Evolutionary conservation across 1,140 invertebrate genomes (phyloP).

Genomic region (Cyclina sinensis): DNA sequence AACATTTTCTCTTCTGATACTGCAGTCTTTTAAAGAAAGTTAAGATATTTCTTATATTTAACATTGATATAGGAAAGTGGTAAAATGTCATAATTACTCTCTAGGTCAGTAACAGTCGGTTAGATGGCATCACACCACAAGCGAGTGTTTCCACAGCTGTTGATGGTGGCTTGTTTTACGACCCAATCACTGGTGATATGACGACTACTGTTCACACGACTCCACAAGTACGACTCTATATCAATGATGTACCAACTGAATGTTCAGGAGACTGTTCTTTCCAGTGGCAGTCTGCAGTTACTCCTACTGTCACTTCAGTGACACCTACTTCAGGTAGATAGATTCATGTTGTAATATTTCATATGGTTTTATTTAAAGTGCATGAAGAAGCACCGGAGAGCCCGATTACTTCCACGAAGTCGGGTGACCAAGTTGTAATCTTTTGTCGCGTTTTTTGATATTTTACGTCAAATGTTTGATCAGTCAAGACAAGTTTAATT

Average conservation of each 20-base stretch:
- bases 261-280: constrained; percentile 77
- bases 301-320: constrained; percentile 77
- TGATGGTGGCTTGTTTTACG: constrained; percentile 71
- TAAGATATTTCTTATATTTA: too few species aligned
- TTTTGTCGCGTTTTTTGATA: too few species aligned
- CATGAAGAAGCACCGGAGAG: too few species aligned
- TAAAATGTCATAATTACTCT: background rate
- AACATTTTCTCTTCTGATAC: too few species aligned
- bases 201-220: constrained; percentile 73
- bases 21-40: too few species aligned
- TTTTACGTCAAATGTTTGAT: too few species aligned
- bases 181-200: constrained; percentile 81
- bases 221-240: constrained; percentile 75
- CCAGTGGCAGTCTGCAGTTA: constrained; percentile 72
- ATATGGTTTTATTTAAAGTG: too few species aligned
- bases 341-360: too few species aligned
- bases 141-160: constrained; percentile 51
- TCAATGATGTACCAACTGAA: constrained; percentile 77
- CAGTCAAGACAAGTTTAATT: too few species aligned
- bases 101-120: background rate
- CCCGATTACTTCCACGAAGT: too few species aligned
- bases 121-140: constrained; percentile 61
- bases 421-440: too few species aligned
- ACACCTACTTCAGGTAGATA: constrained; percentile 72
- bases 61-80: too few species aligned